phyloP scores from a whole-genome alignment of 2,888 invertebrate genomes.

The Aphidoletes aphidimyza region DNA sequence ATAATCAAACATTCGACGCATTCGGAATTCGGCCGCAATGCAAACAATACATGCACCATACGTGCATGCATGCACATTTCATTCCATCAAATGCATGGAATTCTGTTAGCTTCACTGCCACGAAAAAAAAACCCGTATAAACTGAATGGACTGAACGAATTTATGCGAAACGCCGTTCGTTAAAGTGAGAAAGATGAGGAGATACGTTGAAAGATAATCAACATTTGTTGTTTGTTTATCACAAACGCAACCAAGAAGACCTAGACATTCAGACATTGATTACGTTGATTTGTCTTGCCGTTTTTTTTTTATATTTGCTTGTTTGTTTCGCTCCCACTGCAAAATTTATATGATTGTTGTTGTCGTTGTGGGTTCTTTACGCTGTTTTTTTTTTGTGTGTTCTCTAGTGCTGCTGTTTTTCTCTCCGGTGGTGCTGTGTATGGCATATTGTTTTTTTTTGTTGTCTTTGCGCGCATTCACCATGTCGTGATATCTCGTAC shows the following conservation, averaged over 20 bases:
- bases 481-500: neutral
- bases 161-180: no score
- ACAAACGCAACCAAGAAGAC: constrained; percentile 22
- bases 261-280: constrained; percentile 50
- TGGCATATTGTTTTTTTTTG: no score
- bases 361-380: neutral
- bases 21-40: constrained; percentile 3
- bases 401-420: neutral
- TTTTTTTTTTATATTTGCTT: neutral
- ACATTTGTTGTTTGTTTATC: constrained; percentile 34
- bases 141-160: no score
- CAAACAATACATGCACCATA: neutral
- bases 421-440: no score
- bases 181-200: no score
- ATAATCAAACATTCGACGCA: neutral
- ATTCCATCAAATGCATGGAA: neutral
- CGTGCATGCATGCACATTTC: neutral
- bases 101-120: neutral
- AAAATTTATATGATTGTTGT: neutral
- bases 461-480: neutral
- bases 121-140: no score
- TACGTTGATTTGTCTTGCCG: constrained; percentile 41
- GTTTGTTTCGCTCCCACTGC: neutral
- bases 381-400: neutral
- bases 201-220: constrained; percentile 41